Conservation (phyloP, 1,140 invertebrate genomes). For the Liolophura sinensis region DNA sequence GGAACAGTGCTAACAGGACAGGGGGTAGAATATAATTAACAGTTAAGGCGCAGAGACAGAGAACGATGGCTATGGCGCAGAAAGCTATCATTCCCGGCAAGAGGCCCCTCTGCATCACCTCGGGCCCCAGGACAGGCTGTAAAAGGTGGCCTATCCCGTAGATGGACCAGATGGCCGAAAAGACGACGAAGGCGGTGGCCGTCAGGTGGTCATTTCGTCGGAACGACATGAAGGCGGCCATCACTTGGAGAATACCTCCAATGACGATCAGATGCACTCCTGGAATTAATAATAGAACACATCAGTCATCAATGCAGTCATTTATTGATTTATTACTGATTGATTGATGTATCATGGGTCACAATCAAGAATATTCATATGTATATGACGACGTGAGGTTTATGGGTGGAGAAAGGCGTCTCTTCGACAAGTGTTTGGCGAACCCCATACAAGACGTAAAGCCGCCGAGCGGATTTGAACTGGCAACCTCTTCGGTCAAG, state of each 20-base stretch:
- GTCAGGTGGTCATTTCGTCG: constrained; percentile 39
- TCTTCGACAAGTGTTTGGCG: too few relatives aligned
- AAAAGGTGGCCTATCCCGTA: constrained; percentile 31
- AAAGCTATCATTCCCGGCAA: constrained; percentile 37
- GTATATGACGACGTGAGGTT: too few relatives aligned
- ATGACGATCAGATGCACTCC: constrained; percentile 41
- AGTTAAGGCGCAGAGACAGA: constrained; percentile 38
- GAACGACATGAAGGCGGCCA: constrained; percentile 33
- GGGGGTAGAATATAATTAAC: constrained; percentile 45
- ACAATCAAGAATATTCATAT: too few relatives aligned
- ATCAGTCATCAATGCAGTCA: too few relatives aligned
- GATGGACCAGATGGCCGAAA: constrained; percentile 37
- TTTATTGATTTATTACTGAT: too few relatives aligned
- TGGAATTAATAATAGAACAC: constrained; percentile 18
- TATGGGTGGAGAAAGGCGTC: too few relatives aligned
- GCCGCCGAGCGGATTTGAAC: too few relatives aligned
- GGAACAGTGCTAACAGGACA: constrained; percentile 34
- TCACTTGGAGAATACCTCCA: constrained; percentile 37
- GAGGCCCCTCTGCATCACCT: constrained; percentile 18
- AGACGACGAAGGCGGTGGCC: constrained; percentile 36
- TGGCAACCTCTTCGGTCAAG: too few relatives aligned
- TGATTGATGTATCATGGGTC: too few relatives aligned
- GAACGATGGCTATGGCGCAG: constrained; percentile 32
- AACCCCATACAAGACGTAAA: too few relatives aligned
- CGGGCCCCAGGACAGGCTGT: constrained; percentile 8